Percentiles rank a stretch among this genome's conserved stretches.
phyloP scores from a whole-genome alignment of 2,113 vertebrate genomes.

The Struthidea cinerea region DNA sequence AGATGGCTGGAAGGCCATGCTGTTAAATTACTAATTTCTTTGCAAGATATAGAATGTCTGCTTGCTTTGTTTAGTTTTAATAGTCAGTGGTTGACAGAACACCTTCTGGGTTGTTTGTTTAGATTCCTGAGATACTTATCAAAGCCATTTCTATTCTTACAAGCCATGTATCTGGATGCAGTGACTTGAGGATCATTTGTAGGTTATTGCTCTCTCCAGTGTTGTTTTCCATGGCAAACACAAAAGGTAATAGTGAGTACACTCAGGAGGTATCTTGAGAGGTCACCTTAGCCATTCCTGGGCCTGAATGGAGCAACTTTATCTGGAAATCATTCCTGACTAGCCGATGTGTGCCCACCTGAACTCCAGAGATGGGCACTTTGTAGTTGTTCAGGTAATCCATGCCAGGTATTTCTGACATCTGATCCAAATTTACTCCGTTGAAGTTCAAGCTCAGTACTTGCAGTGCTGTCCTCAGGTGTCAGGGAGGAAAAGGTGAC shows the following conservation, averaged over 20 bases:
- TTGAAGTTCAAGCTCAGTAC: neutral
- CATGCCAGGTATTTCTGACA: neutral
- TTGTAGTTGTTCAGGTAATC: neutral
- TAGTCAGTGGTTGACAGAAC: neutral
- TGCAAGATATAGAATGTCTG: neutral
- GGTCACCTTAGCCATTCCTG: neutral
- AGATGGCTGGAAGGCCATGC: neutral
- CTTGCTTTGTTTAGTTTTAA: neutral
- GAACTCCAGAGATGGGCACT: neutral
- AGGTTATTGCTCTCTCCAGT: neutral
- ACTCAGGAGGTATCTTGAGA: neutral
- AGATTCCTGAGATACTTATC: neutral
- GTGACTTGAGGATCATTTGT: neutral
- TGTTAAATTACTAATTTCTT: constrained; percentile 12
- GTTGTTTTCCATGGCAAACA: neutral
- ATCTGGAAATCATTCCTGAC: neutral
- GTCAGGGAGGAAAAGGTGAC: neutral
- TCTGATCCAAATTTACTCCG: neutral
- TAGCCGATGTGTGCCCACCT: neutral
- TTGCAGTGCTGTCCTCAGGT: neutral
- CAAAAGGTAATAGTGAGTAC: neutral
- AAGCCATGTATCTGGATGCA: neutral
- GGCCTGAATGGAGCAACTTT: neutral
- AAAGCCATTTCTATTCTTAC: neutral
- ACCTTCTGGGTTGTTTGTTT: neutral